A percentile compares a stretch with the other conserved stretches of the same genome.
These are phyloP conservation scores for Ophion ventricosus DNA, from an alignment of 2,888 invertebrate species.

Conservation along the genomic window DNA sequence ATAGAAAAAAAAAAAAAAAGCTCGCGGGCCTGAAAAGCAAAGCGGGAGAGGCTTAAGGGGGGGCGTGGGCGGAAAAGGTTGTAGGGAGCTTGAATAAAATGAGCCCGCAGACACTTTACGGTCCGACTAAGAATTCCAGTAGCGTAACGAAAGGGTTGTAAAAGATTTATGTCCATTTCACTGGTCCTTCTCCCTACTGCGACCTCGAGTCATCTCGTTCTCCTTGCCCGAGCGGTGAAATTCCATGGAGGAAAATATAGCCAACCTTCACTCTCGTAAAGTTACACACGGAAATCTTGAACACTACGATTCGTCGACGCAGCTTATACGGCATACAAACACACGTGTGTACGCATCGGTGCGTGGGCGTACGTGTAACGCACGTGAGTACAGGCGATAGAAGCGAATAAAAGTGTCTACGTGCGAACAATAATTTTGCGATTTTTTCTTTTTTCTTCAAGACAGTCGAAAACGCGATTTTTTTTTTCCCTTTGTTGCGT, in stretches of 20 bases:
- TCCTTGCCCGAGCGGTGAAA: conserved; percentile 35
- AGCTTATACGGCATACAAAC: background rate
- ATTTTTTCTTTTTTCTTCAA: background rate
- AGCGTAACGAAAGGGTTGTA: conserved; percentile 69
- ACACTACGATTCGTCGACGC: conserved; percentile 55
- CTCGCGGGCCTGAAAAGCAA: background rate
- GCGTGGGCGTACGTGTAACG: background rate
- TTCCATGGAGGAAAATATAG: conserved; percentile 35
- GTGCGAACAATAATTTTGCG: conserved; percentile 7
- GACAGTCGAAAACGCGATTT: background rate
- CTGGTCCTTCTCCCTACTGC: conserved; percentile 47
- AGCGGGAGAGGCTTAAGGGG: background rate
- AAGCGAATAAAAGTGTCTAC: conserved; percentile 7
- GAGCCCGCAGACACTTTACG: conserved; percentile 62
- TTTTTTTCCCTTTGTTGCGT: background rate
- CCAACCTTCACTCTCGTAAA: conserved; percentile 58
- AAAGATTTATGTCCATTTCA: conserved; percentile 68
- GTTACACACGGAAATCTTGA: conserved; percentile 65
- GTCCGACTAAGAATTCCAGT: conserved; percentile 66
- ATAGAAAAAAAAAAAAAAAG: conserved; percentile 1
- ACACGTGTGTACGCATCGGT: background rate
- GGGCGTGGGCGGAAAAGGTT: background rate
- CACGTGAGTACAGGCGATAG: background rate
- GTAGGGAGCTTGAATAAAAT: conserved; percentile 51
- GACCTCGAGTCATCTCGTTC: conserved; percentile 15